A percentile compares a stretch with the other conserved stretches of the same genome.
Conservation (phyloP, 2,797 vertebrate species). For the Phrynocephalus forsythii region DNA sequence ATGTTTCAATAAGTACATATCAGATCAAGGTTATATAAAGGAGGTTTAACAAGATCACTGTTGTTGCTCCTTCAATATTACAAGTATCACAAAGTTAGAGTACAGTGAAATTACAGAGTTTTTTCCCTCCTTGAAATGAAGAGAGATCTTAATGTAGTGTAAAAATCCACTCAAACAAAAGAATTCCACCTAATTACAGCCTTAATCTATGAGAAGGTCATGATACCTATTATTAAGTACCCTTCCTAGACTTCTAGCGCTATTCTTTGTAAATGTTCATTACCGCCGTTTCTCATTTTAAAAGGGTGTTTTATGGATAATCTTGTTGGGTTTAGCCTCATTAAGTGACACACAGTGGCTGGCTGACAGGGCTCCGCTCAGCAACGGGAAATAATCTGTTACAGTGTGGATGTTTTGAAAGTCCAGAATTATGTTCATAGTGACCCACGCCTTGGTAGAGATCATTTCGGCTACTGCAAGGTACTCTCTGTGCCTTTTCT, state of each 20-base stretch:
- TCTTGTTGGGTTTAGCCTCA: conserved; percentile 52
- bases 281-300: conserved; percentile 74
- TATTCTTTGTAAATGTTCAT: conserved; percentile 72
- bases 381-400: conserved; percentile 68
- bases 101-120: conserved; percentile 26
- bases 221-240: conserved; percentile 70
- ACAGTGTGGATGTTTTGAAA: not conserved
- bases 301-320: conserved; percentile 65
- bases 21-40: not conserved
- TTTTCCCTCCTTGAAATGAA: conserved; percentile 27
- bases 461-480: too few relatives aligned
- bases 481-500: too few relatives aligned
- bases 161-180: conserved; percentile 24
- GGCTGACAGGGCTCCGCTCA: conserved; percentile 65
- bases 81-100: conserved; percentile 9
- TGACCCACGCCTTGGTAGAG: too few relatives aligned
- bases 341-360: conserved; percentile 61
- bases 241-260: conserved; percentile 60
- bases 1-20: not conserved
- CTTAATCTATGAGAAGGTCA: conserved; percentile 67
- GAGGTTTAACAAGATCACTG: not conserved
- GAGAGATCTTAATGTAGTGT: conserved; percentile 30
- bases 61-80: not conserved
- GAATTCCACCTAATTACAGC: conserved; percentile 67
- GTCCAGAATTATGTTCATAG: too few relatives aligned